phyloP scores from a whole-genome alignment of 2,888 invertebrate species.

The Ceramica pisi region DNA sequence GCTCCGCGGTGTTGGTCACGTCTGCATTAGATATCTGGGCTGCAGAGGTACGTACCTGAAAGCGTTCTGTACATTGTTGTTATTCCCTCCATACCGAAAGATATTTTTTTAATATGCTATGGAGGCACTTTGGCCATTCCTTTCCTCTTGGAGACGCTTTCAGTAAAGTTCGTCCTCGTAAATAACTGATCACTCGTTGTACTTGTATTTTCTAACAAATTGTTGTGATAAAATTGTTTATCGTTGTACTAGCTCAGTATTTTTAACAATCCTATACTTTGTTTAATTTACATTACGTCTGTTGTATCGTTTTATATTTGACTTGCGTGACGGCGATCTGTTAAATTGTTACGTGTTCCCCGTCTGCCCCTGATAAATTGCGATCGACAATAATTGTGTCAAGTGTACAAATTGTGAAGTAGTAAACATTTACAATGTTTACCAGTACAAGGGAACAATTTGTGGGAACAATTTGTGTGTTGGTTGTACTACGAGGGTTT shows the following conservation, averaged over 20 bases:
- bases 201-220: slow-evolving; percentile 20
- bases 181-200: slow-evolving; percentile 22
- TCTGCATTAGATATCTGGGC: not conserved
- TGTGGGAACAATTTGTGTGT: too few species aligned
- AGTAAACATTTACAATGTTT: not conserved
- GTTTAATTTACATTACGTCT: not conserved
- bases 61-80: slow-evolving; percentile 17
- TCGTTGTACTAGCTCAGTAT: slow-evolving; percentile 1
- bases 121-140: not conserved
- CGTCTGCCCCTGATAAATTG: slow-evolving; percentile 3
- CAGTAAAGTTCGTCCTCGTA: slow-evolving; percentile 15
- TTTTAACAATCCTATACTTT: not conserved
- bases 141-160: not conserved
- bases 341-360: slow-evolving; percentile 31
- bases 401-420: slow-evolving; percentile 6
- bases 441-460: not conserved
- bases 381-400: slow-evolving; percentile 13
- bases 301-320: not conserved
- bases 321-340: slow-evolving; percentile 41
- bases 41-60: not conserved
- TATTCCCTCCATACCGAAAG: not conserved
- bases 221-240: not conserved
- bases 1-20: not conserved
- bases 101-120: not conserved
- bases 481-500: not conserved